Conservation (phyloP, 2,113 vertebrate genomes). For the Tautogolabrus adspersus region DNA sequence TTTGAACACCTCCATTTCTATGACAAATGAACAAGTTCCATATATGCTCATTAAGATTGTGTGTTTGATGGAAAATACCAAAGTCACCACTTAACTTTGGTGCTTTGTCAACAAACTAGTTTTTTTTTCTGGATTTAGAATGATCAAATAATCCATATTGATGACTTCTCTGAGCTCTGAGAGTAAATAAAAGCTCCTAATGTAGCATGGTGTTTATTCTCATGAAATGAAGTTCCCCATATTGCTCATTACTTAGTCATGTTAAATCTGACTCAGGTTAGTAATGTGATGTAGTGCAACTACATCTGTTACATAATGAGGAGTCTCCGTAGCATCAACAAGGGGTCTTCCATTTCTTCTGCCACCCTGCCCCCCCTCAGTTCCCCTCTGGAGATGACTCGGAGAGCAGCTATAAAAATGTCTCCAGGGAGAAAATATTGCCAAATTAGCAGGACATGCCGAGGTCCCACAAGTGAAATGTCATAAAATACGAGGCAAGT, state of each 20-base stretch:
- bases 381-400: constrained; percentile 36
- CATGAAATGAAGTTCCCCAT: neutral
- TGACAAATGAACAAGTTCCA: no score
- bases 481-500: constrained; percentile 70
- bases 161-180: neutral
- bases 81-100: neutral
- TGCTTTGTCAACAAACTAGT: neutral
- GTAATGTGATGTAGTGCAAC: constrained; percentile 61
- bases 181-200: neutral
- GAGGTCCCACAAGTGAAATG: constrained; percentile 64
- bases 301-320: constrained; percentile 77
- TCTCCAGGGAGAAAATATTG: constrained; percentile 79
- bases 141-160: neutral
- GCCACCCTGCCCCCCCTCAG: constrained; percentile 19
- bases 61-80: no score
- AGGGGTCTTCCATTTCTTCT: constrained; percentile 64
- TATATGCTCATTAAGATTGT: no score
- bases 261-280: constrained; percentile 52
- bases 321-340: constrained; percentile 73
- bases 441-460: constrained; percentile 79
- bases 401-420: constrained; percentile 77
- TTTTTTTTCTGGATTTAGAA: constrained; percentile 7
- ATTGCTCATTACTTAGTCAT: constrained; percentile 25
- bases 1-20: no score
- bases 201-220: constrained; percentile 15